These are phyloP conservation scores for Nomada ferruginata DNA, from an alignment of 2,888 invertebrate genomes.

Conservation along the genomic window DNA sequence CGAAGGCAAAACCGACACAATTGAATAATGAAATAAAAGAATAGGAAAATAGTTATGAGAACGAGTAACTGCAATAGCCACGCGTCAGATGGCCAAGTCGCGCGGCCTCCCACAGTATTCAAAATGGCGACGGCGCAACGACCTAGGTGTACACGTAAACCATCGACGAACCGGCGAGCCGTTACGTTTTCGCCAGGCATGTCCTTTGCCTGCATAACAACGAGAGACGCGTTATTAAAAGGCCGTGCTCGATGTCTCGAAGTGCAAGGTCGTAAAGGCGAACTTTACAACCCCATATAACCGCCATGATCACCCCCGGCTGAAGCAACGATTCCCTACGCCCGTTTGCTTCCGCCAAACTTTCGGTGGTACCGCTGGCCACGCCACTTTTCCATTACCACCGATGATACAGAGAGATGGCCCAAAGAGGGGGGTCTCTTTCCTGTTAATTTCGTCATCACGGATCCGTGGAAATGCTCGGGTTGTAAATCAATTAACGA, in stretches of 20 bases:
- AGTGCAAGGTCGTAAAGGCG: conserved; percentile 76
- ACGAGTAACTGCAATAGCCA: conserved; percentile 23
- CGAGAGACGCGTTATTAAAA: conserved; percentile 76
- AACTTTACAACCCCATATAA: conserved; percentile 76
- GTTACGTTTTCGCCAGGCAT: conserved; percentile 45
- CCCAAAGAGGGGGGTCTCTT: neutral
- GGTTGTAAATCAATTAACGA: conserved; percentile 65
- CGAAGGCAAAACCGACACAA: too few species aligned
- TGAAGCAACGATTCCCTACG: conserved; percentile 40
- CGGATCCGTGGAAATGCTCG: conserved; percentile 40
- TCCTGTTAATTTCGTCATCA: conserved; percentile 52
- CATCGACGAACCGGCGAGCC: neutral
- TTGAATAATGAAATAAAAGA: too few species aligned
- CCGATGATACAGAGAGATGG: conserved; percentile 13
- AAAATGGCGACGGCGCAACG: conserved; percentile 10
- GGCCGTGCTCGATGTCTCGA: conserved; percentile 70
- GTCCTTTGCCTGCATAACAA: conserved; percentile 54
- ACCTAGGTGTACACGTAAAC: conserved; percentile 10
- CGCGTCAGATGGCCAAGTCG: conserved; percentile 31
- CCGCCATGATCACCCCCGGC: conserved; percentile 71
- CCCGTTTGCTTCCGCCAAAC: conserved; percentile 24
- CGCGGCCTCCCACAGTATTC: conserved; percentile 11
- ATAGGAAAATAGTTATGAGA: conserved; percentile 8
- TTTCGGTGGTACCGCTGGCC: conserved; percentile 25
- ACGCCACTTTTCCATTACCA: conserved; percentile 55